Evolutionary conservation across 2,888 invertebrate genomes (phyloP), one percentile per base, ranked within the genome.

Genomic region (Chromoteleia sp.): DNA sequence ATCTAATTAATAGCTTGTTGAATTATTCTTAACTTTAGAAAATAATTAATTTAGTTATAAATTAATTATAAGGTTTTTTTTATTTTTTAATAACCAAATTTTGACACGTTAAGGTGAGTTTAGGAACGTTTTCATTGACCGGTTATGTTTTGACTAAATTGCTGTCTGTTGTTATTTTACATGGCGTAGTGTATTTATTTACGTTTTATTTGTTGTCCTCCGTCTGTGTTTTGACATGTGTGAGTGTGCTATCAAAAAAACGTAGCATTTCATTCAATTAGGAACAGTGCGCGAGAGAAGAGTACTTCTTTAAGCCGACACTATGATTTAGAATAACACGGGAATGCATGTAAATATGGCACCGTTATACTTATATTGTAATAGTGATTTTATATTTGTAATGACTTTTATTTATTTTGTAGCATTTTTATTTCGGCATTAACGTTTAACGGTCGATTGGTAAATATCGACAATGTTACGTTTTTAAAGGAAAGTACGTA

Each of bases 131-230:
- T 10, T 10, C 1, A 48, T 52, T 67, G 15, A 30, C 68, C 68
- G 68, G 68, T 68, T 68, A 45, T 56, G 56, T 5, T 68, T 68
- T 68, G 43, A 45, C 56, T 25, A 56, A 33, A 43, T 68, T 45
- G 41, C 25, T 36, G 39, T 39, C 59, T 39, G 59, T 59, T 71
- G 45, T 59, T 43, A 43, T 50, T 52, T 52, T 8, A 21, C 2
- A 30, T 71, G 29, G 41, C 36, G 36, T 33, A 21, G 43, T 3
- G 25, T 36, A 12, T 58, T 58, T 71, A 70, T 71, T 71, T 59
- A 71, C 15, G 59, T 71, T 58, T 33, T 15, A 59, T 25, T 43
- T 8, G 0, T 50, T 41, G 14, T 8, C 21, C 30, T 3, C 2
- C 10, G 2, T 33, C n/a, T 25, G 43, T 50, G 52, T 30, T 0